Percentiles rank a stretch among this genome's conserved stretches.
These are phyloP conservation scores for Formica aserva DNA, from an alignment of 2,888 invertebrate genomes.

Conservation along the genomic window DNA sequence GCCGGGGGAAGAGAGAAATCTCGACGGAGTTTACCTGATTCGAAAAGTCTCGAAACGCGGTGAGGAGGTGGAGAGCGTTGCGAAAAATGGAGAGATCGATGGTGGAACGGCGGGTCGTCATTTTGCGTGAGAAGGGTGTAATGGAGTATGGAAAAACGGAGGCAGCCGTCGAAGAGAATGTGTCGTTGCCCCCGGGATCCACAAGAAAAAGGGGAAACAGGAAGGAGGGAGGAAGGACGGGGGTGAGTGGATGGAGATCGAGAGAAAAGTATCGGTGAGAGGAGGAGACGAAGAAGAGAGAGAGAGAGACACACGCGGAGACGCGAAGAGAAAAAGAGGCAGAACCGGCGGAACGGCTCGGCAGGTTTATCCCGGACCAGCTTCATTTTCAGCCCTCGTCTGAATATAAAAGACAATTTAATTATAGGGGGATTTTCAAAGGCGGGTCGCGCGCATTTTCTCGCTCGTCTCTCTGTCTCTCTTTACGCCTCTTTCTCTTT, in stretches of 20 bases:
- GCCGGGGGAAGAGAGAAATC: background rate
- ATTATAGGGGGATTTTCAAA: slow-evolving; percentile 80
- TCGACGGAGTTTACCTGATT: slow-evolving; percentile 29
- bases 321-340: slow-evolving; percentile 24
- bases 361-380: slow-evolving; percentile 76
- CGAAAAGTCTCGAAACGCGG: slow-evolving; percentile 5
- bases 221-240: background rate
- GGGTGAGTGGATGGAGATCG: slow-evolving; percentile 14
- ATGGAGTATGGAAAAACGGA: slow-evolving; percentile 68
- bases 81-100: slow-evolving; percentile 16
- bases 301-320: background rate
- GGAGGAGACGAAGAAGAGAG: slow-evolving; percentile 28
- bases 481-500: background rate
- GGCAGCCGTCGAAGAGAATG: slow-evolving; percentile 65
- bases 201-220: slow-evolving; percentile 27
- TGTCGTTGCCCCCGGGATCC: slow-evolving; percentile 62
- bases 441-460: slow-evolving; percentile 55
- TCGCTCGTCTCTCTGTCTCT: slow-evolving; percentile 1
- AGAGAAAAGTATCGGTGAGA: slow-evolving; percentile 13
- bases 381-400: slow-evolving; percentile 78
- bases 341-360: slow-evolving; percentile 64
- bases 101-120: slow-evolving; percentile 50
- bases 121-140: slow-evolving; percentile 63
- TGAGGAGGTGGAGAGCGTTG: background rate
- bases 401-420: slow-evolving; percentile 82